Evolutionary conservation across 1,140 invertebrate genomes (phyloP), one percentile per base, ranked within the genome.

Genomic region (Diprion similis): DNA sequence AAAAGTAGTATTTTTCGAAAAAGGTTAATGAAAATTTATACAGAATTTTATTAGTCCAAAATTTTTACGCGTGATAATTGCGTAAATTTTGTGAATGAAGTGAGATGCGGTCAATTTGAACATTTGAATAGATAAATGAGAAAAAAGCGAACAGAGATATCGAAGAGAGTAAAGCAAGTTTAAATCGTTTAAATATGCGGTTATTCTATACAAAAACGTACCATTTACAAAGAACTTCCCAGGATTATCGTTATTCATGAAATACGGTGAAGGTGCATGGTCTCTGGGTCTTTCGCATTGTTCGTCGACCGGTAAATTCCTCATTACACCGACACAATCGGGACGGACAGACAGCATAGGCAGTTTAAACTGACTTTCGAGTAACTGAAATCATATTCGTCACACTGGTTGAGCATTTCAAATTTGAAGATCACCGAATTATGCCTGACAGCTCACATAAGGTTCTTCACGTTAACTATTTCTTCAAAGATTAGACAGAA

Each of bases 261-360:
- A 94, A 78, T 92, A 93, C 0, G 92, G 93, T n/a, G 87, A 90
- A 10, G 89, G 88, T n/a, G 89, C 87, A 70, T 91, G 90, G 75
- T 90, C 87, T 68, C 88, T 82, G 71, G 92, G 89, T 73, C 86
- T 82, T 46, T 90, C 67, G 71, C 88, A 89, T 68, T 88, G 87
- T 79, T 92, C 91, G 70, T 90, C 89, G 79, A 89, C 82, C 4
- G 89, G 85, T 64, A 91, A 80, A 78, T 90, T 89, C 70, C 89
- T 87, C 75, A 90, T 85, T 65, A 92, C 88, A 8, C 90, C 92
- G 8, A 89, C 89, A 75, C 89, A 90, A 84, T 93, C 91, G 15
- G 92, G 91, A 51, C 91, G 86, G 0, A 94, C 92, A 17, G 89
- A 84, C 1, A 92, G 81, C 69, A 94, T 78, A 0, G 93, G 93